These are phyloP conservation scores for Archilochus colubris DNA, from an alignment of 2,113 vertebrate species.

Conservation along the genomic window DNA sequence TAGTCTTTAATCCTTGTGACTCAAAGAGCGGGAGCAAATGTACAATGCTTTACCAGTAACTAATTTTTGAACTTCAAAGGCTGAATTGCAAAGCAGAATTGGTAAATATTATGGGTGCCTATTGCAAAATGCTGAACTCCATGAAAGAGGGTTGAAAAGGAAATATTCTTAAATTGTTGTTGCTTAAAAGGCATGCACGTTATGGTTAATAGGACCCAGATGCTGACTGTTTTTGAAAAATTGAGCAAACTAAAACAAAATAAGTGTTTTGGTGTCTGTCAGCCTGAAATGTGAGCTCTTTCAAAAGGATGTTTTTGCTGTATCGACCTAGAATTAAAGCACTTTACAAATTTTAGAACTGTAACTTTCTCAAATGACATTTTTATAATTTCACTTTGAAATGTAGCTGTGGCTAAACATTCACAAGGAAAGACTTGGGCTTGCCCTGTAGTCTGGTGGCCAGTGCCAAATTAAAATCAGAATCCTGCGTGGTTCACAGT, in stretches of 20 bases:
- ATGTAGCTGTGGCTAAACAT: neutral
- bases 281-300: constrained; percentile 73
- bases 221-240: constrained; percentile 68
- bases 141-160: constrained; percentile 64
- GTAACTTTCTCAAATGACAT: constrained; percentile 47
- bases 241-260: constrained; percentile 72
- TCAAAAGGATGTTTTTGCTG: constrained; percentile 55
- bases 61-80: constrained; percentile 58
- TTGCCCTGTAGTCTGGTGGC: constrained; percentile 36
- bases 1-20: neutral
- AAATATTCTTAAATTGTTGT: constrained; percentile 67
- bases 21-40: neutral
- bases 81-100: neutral
- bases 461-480: constrained; percentile 54
- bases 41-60: neutral
- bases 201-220: constrained; percentile 76
- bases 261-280: constrained; percentile 65
- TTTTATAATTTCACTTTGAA: constrained; percentile 53
- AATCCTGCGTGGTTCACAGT: neutral
- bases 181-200: constrained; percentile 49
- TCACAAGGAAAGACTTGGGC: neutral
- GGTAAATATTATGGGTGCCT: constrained; percentile 25
- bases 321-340: constrained; percentile 46
- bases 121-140: constrained; percentile 63
- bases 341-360: constrained; percentile 58